Conservation (phyloP, 2,113 vertebrate genomes). For the Xenopus tropicalis region DNA sequence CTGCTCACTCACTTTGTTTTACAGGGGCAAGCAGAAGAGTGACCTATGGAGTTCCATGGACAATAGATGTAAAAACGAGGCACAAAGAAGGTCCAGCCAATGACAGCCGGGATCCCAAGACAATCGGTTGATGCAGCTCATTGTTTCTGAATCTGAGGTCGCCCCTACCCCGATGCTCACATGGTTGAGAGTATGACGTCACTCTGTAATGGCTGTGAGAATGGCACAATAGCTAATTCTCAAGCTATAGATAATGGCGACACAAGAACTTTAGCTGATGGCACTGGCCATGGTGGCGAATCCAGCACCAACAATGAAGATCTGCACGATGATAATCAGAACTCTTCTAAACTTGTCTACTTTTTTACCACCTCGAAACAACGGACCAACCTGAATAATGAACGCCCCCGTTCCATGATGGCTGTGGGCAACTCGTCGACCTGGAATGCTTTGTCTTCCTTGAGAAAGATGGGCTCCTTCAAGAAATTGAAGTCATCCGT, state of each 20-base stretch:
- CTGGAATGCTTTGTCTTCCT: constrained; percentile 79
- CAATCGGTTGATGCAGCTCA: constrained; percentile 48
- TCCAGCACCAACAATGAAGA: constrained; percentile 56
- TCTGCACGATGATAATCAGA: constrained; percentile 64
- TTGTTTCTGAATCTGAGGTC: constrained; percentile 54
- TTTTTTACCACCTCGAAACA: constrained; percentile 79
- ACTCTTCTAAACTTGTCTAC: constrained; percentile 75
- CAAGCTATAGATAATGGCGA: constrained; percentile 60
- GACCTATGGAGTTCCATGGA: constrained; percentile 61
- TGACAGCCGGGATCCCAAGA: constrained; percentile 46
- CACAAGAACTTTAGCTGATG: constrained; percentile 58
- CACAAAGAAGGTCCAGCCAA: constrained; percentile 48
- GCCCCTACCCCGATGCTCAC: constrained; percentile 46
- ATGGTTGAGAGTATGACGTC: constrained; percentile 63
- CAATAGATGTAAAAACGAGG: constrained; percentile 50
- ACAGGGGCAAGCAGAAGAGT: constrained; percentile 62
- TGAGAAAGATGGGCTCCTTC: constrained; percentile 88
- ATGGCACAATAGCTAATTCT: constrained; percentile 48
- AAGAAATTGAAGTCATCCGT: constrained; percentile 89
- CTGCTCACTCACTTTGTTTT: constrained; percentile 56
- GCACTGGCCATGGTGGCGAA: constrained; percentile 57
- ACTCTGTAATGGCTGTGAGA: constrained; percentile 57
- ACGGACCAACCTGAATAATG: constrained; percentile 51
- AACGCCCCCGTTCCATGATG: constrained; percentile 64
- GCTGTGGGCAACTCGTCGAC: constrained; percentile 67